Conservation (phyloP, 1,140 invertebrate species). For the Penaeus japonicus region DNA sequence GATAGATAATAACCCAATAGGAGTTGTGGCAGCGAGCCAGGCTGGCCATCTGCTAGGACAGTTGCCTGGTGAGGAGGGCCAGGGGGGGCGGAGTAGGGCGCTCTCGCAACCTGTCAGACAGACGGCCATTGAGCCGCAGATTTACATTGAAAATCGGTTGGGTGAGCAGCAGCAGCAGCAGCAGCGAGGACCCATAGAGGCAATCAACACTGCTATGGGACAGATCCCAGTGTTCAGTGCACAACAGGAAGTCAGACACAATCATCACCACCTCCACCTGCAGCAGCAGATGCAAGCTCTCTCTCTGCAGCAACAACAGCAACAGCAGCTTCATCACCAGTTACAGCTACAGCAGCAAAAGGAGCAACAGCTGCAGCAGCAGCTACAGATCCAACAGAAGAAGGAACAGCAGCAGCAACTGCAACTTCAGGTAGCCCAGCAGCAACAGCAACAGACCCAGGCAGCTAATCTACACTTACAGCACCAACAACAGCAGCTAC, state of each 20-base stretch:
- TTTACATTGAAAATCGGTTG: constrained; percentile 39
- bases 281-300: constrained; percentile 54
- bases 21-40: constrained; percentile 9
- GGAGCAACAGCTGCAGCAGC: constrained; percentile 31
- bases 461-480: not conserved
- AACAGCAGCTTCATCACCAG: constrained; percentile 27
- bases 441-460: not conserved
- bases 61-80: constrained; percentile 25
- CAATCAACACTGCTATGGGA: constrained; percentile 46
- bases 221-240: constrained; percentile 50
- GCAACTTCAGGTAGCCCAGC: constrained; percentile 18
- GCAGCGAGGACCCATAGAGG: constrained; percentile 51
- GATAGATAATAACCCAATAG: constrained; percentile 34
- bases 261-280: constrained; percentile 49
- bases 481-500: constrained; percentile 35
- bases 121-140: constrained; percentile 36
- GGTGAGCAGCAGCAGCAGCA: constrained; percentile 43
- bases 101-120: constrained; percentile 44
- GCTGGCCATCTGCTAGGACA: constrained; percentile 19
- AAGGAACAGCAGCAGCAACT: constrained; percentile 20
- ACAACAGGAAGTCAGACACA: constrained; percentile 49
- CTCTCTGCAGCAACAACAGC: constrained; percentile 33
- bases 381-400: constrained; percentile 11
- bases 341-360: constrained; percentile 21
- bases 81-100: constrained; percentile 22